phyloP scores from a whole-genome alignment of 2,888 invertebrate species.

The Orchesellides sinensis region DNA sequence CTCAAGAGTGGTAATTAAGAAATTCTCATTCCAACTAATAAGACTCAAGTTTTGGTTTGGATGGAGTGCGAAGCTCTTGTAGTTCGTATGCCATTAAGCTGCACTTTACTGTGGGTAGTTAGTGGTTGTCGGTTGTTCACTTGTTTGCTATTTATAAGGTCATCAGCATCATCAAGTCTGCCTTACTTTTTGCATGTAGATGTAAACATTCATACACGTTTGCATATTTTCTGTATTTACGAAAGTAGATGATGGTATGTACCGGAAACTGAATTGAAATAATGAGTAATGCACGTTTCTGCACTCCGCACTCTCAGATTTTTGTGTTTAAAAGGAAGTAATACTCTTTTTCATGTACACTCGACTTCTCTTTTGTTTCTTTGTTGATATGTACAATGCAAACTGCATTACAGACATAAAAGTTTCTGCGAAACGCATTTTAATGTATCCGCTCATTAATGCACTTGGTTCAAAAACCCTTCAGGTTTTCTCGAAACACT shows the following conservation, averaged over 20 bases:
- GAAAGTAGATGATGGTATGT: neutral
- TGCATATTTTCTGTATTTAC: neutral
- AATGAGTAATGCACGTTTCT: constrained; percentile 4
- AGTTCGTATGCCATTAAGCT: no score
- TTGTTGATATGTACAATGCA: neutral
- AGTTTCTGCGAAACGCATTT: neutral
- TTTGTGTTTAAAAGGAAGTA: constrained; percentile 14
- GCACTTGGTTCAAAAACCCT: constrained; percentile 4
- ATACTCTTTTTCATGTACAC: neutral
- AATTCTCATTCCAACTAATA: neutral
- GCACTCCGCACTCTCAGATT: neutral
- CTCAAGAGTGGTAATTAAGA: constrained; percentile 15
- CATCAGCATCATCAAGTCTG: constrained; percentile 27
- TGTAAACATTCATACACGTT: neutral
- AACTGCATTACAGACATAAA: no score
- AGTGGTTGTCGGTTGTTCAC: constrained; percentile 27
- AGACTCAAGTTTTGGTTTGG: constrained; percentile 23
- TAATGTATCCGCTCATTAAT: constrained; percentile 5
- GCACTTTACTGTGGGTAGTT: neutral
- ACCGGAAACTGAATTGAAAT: constrained; percentile 19
- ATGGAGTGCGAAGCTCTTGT: no score
- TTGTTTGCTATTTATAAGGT: constrained; percentile 41
- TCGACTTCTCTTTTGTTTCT: neutral
- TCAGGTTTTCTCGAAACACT: neutral
- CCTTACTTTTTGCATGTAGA: constrained; percentile 28